Conservation (phyloP, 2,888 invertebrate genomes). For the Ophion slaviceki region DNA sequence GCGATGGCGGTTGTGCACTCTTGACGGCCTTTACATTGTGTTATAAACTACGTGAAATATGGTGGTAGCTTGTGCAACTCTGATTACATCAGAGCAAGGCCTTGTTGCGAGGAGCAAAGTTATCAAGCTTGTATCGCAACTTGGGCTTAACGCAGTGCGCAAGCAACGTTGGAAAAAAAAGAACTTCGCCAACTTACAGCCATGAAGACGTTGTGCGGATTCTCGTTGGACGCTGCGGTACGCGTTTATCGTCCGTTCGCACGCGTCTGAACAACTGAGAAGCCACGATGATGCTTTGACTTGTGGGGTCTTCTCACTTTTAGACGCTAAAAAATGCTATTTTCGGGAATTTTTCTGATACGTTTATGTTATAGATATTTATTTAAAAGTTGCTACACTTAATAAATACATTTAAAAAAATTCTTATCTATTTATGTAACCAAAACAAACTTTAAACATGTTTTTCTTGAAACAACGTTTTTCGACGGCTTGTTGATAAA, state of each 20-base stretch:
- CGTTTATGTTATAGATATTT: too few relatives aligned
- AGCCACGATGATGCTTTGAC: not conserved
- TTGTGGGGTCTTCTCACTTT: not conserved
- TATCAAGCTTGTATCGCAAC: conserved; percentile 38
- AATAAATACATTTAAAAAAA: too few relatives aligned
- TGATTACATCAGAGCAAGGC: conserved; percentile 75
- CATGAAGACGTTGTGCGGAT: conserved; percentile 15
- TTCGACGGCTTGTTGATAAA: too few relatives aligned
- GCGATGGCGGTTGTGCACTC: conserved; percentile 37
- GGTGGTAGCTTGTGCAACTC: conserved; percentile 67
- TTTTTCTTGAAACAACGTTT: too few relatives aligned
- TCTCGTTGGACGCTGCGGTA: conserved; percentile 15
- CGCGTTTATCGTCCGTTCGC: conserved; percentile 18
- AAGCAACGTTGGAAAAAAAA: conserved; percentile 1
- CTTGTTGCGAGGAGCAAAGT: conserved; percentile 71
- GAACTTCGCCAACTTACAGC: conserved; percentile 21
- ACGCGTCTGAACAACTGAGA: conserved; percentile 25
- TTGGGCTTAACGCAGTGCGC: not conserved
- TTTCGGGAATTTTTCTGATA: too few relatives aligned
- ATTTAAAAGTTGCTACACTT: too few relatives aligned
- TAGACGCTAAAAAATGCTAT: too few relatives aligned
- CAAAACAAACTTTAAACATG: too few relatives aligned
- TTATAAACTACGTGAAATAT: conserved; percentile 80
- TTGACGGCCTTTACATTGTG: conserved; percentile 66
- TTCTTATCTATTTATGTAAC: too few relatives aligned